Evolutionary conservation across 2,888 invertebrate genomes (phyloP), one percentile per base, ranked within the genome.

Genomic region (Macrosiphum euphorbiae): DNA sequence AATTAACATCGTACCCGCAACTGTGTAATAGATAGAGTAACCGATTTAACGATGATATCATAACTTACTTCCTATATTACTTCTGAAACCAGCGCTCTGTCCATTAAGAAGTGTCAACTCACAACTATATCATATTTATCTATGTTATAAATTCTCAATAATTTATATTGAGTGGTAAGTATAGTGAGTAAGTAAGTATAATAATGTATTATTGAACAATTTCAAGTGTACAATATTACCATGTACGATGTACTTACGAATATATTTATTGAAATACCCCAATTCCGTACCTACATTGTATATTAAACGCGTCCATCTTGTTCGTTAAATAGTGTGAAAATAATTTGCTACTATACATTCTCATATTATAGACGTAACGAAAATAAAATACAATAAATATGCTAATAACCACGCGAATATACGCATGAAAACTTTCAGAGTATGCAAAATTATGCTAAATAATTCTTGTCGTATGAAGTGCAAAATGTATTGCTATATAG

Each of bases 331-430:
- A 7, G 35, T 24, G 35, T 41, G 8, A 78, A 78, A 78, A 20
- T 35, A 78, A 78, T 78, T 35, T 20, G 2, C 35, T 24, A 20
- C 20, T 78, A 78, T 78, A 78, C 35, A 78, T 35, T 20, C 35
- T 35, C 35, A 41, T 35, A 55, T 52, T 5, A 55, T 55, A 78
- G 20, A 78, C 20, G 8, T 67, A 35, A 35, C 35, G 35, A 35
- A 78, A 78, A 35, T 78, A 78, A 78, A 78, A 78, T 26, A 67
- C 35, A 78, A 78, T 78, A 78, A 78, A 78, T 78, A 78, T 78
- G 35, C 20, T 78, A 78, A 78, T 78, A 35, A 8, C 35, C 16
- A 1, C 3, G 16, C 20, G 35, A 78, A 78, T 35, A 78, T 20
- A 78, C 78, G 20, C 35, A 78, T 41, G 35, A 20, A 35, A 78